Evolutionary conservation across 2,888 invertebrate species (phyloP).

Genomic region (Lasioglossum lativentre): DNA sequence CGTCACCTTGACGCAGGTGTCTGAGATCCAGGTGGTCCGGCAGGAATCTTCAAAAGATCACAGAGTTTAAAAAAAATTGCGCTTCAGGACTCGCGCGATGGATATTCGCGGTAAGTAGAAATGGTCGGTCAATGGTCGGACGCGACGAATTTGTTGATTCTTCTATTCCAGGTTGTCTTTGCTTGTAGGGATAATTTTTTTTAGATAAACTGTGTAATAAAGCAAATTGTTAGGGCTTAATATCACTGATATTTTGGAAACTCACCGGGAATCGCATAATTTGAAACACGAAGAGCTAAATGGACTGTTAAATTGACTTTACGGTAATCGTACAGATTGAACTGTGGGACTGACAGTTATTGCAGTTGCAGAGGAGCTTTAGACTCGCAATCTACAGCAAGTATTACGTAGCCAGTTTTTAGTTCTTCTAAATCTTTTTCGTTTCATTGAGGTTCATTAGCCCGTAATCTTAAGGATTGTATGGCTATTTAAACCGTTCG

Average conservation of each 20-base stretch:
- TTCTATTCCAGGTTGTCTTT: too few species aligned
- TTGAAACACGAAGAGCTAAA: background rate
- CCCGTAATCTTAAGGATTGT: too few species aligned
- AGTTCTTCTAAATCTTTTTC: background rate
- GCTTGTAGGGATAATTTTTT: too few species aligned
- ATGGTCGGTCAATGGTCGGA: too few species aligned
- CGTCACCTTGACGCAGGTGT: background rate
- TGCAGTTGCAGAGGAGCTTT: background rate
- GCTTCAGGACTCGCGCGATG: background rate
- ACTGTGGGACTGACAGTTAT: background rate
- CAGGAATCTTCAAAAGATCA: background rate
- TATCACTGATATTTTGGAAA: background rate
- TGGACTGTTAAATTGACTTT: background rate
- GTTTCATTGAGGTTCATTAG: slow-evolving; percentile 1
- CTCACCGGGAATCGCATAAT: background rate
- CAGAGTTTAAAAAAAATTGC: too few species aligned
- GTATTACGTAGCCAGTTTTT: background rate
- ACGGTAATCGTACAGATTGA: background rate
- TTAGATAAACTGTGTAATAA: too few species aligned
- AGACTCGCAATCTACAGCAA: background rate
- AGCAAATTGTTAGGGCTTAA: too few species aligned
- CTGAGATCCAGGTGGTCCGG: background rate
- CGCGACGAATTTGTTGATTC: too few species aligned
- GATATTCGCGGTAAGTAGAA: too few species aligned
- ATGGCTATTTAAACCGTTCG: too few species aligned